Evolutionary conservation across 2,113 vertebrate genomes (phyloP).

Genomic region (Chrysemys picta): DNA sequence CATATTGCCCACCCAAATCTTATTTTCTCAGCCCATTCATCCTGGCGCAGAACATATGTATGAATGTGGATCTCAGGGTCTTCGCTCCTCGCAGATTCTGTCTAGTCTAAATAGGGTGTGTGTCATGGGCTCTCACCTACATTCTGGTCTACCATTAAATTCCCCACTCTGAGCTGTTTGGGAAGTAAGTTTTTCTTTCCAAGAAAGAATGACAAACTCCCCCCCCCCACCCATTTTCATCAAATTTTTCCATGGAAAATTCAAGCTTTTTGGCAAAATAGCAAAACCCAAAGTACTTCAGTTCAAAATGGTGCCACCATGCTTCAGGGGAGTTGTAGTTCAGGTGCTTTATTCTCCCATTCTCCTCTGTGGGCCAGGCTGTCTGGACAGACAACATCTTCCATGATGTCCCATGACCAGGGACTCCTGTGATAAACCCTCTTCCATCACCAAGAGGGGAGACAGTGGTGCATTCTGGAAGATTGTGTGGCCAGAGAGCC

Average conservation of each 20-base stretch:
- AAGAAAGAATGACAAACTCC: not conserved
- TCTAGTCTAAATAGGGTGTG: fast-evolving
- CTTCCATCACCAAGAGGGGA: not conserved
- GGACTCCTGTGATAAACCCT: not conserved
- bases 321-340: not conserved
- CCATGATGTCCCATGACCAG: not conserved
- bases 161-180: not conserved
- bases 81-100: not conserved
- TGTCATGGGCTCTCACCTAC: not conserved
- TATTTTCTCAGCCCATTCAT: not conserved
- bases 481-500: not conserved
- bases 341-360: not conserved
- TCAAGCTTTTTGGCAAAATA: not conserved
- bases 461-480: not conserved
- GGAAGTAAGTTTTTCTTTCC: not conserved
- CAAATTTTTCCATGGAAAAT: not conserved
- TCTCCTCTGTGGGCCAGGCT: not conserved
- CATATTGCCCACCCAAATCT: not conserved
- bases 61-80: not conserved
- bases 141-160: not conserved
- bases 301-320: not conserved
- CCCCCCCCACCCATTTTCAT: not conserved
- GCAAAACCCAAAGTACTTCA: not conserved
- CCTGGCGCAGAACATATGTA: not conserved
- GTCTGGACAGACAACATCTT: not conserved